Conservation (phyloP, 2,888 invertebrate genomes). For the Acanthosepion pharaonis region DNA sequence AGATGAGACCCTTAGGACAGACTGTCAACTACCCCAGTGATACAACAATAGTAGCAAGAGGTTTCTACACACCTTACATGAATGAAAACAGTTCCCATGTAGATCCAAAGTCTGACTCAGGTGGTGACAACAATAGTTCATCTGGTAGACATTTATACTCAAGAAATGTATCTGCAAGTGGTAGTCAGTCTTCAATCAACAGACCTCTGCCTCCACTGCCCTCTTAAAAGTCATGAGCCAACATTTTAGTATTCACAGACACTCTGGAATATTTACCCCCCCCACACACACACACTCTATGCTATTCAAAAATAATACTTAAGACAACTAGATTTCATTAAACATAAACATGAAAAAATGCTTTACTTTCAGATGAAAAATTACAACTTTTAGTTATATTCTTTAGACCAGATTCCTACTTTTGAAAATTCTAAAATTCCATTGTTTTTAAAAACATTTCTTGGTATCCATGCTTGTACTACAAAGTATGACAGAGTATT, state of each 20-base stretch:
- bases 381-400: not conserved
- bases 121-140: slow-evolving; percentile 11
- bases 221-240: not conserved
- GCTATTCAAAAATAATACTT: not conserved
- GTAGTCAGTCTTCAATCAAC: slow-evolving; percentile 33
- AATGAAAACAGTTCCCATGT: not conserved
- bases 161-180: slow-evolving; percentile 1
- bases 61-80: not conserved
- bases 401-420: not conserved
- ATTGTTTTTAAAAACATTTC: not conserved
- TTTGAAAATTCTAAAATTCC: not conserved
- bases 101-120: not conserved
- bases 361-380: not conserved
- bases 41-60: slow-evolving; percentile 20
- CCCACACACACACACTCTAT: too few relatives aligned
- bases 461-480: not conserved
- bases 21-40: not conserved
- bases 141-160: slow-evolving; percentile 9
- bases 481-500: not conserved
- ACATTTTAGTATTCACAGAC: not conserved
- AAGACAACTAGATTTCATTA: not conserved
- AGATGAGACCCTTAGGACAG: not conserved
- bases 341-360: not conserved
- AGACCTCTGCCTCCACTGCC: not conserved
- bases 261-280: not conserved